These are phyloP conservation scores for Cremastobaeus sp. DNA, from an alignment of 2,888 invertebrate species.

Conservation along the genomic window DNA sequence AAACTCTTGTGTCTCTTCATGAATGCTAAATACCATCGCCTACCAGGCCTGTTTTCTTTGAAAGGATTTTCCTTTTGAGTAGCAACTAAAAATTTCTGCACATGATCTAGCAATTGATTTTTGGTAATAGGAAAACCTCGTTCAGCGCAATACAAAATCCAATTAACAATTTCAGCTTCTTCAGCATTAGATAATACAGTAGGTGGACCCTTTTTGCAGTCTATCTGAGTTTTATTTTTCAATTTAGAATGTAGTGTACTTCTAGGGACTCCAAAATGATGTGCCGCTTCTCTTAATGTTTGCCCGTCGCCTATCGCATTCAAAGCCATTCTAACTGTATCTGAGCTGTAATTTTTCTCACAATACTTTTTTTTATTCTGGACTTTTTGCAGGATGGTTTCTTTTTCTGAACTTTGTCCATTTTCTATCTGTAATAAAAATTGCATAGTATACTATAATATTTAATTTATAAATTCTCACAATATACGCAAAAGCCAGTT, in stretches of 20 bases:
- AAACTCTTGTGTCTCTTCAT: not conserved
- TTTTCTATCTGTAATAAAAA: too few relatives aligned
- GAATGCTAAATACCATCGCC: not conserved
- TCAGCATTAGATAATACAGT: not conserved
- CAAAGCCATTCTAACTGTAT: too few relatives aligned
- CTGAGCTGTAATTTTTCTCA: too few relatives aligned
- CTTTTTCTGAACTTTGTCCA: too few relatives aligned
- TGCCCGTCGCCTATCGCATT: too few relatives aligned
- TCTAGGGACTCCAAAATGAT: not conserved
- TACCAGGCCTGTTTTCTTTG: not conserved
- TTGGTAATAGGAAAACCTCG: not conserved
- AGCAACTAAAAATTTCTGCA: not conserved
- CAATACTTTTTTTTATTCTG: too few relatives aligned
- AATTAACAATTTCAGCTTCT: not conserved
- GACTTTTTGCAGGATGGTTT: too few relatives aligned
- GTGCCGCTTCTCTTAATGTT: too few relatives aligned
- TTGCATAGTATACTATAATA: too few relatives aligned
- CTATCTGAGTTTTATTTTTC: not conserved
- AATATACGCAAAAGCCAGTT: too few relatives aligned
- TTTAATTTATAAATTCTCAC: too few relatives aligned
- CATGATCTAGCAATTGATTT: not conserved
- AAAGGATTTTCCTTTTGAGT: not conserved
- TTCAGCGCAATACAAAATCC: not conserved
- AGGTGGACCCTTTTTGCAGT: not conserved
- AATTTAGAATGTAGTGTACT: not conserved